Evolutionary conservation across 1,140 invertebrate genomes (phyloP).

Genomic region (Ceratosolen solmsi): DNA sequence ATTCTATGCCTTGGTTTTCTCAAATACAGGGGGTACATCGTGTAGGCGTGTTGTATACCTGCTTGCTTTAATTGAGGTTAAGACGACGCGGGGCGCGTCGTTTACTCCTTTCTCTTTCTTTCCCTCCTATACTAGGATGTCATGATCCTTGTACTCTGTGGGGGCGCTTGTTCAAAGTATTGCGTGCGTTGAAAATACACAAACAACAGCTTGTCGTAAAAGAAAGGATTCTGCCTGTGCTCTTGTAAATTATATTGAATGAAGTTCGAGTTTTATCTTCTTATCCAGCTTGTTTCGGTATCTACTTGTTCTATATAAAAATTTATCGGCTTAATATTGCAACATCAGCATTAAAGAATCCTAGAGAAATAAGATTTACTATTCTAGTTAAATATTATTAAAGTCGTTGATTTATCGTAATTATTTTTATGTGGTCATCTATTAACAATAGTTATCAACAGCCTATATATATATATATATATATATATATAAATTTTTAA

Average conservation of each 20-base stretch:
- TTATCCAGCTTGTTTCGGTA: not conserved
- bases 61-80: slow-evolving; percentile 66
- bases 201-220: not conserved
- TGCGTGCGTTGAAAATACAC: not conserved
- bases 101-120: slow-evolving; percentile 51
- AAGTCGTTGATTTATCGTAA: too few relatives aligned
- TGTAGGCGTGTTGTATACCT: slow-evolving; percentile 51
- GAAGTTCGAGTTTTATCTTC: not conserved
- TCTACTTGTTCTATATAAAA: not conserved
- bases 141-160: slow-evolving; percentile 1
- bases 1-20: not conserved
- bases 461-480: too few relatives aligned
- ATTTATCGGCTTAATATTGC: not conserved
- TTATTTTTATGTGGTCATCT: too few relatives aligned
- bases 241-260: slow-evolving; percentile 1
- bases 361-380: too few relatives aligned
- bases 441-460: too few relatives aligned
- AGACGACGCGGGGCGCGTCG: slow-evolving; percentile 48
- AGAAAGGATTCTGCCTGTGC: not conserved
- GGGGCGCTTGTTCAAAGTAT: not conserved
- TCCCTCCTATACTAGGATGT: slow-evolving; percentile 10
- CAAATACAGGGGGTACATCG: not conserved
- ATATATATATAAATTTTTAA: too few relatives aligned
- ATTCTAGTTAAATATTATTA: too few relatives aligned
- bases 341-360: not conserved